These are phyloP conservation scores for Amblyjoppa fuscipennis DNA, from an alignment of 2,888 invertebrate genomes.

Conservation along the genomic window DNA sequence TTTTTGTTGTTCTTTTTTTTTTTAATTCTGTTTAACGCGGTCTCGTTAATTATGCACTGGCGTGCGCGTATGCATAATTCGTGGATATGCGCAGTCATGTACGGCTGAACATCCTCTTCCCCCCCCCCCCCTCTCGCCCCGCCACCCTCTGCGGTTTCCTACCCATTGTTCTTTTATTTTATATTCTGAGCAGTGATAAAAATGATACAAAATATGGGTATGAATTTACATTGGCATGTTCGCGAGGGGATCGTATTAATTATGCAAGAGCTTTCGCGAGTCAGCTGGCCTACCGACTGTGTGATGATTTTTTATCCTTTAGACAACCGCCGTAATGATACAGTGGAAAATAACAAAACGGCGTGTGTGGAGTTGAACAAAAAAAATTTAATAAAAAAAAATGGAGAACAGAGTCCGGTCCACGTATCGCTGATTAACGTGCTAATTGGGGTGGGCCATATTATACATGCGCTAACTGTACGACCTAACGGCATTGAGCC, in stretches of 20 bases:
- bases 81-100: conserved; percentile 51
- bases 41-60: conserved; percentile 58
- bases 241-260: background rate
- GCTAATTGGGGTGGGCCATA: no score
- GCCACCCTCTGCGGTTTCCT: background rate
- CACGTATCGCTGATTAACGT: no score
- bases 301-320: background rate
- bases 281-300: background rate
- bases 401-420: no score
- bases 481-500: no score
- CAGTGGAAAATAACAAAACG: background rate
- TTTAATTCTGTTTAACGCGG: conserved; percentile 59
- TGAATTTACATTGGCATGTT: conserved; percentile 18
- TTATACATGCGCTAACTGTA: no score
- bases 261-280: conserved; percentile 1
- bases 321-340: background rate
- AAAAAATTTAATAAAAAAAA: no score
- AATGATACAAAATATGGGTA: conserved; percentile 23
- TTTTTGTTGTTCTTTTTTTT: conserved; percentile 35
- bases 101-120: conserved; percentile 44
- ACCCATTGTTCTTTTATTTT: conserved; percentile 13
- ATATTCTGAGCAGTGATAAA: conserved; percentile 1
- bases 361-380: background rate
- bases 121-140: background rate
- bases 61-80: conserved; percentile 61